Evolutionary conservation across 2,888 invertebrate species (phyloP).

Genomic region (Tetramorium bicarinatum): DNA sequence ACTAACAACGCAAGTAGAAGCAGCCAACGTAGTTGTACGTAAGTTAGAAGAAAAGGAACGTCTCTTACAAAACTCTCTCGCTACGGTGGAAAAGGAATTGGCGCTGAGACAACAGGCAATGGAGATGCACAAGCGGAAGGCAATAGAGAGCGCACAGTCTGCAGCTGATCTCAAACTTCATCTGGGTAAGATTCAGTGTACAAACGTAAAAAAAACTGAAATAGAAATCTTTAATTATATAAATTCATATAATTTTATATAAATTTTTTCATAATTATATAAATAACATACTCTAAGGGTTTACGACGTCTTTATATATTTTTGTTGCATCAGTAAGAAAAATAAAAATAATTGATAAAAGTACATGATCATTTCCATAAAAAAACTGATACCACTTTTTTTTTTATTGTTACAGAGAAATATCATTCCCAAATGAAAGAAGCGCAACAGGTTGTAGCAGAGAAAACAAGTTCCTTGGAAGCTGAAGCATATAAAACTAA

Average conservation of each 20-base stretch:
- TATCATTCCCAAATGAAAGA: constrained; percentile 99
- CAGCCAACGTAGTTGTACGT: constrained; percentile 97
- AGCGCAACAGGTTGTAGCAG: constrained; percentile 98
- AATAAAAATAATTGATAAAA: neutral
- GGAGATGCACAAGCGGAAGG: constrained; percentile 99
- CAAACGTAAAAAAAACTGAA: neutral
- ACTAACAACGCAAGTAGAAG: constrained; percentile 96
- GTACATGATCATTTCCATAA: neutral
- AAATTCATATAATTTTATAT: neutral
- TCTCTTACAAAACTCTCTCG: constrained; percentile 95
- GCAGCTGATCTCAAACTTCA: constrained; percentile 98
- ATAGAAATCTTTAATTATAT: neutral
- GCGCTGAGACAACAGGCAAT: constrained; percentile 97
- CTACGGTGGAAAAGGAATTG: constrained; percentile 97
- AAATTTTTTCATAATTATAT: neutral
- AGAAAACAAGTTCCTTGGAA: constrained; percentile 98
- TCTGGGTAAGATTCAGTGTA: constrained; percentile 88
- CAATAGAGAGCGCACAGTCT: constrained; percentile 98
- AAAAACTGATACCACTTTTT: neutral
- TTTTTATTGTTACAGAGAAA: constrained; percentile 90
- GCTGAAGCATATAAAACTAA: constrained; percentile 99
- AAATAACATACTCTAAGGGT: neutral
- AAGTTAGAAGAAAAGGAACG: constrained; percentile 98
- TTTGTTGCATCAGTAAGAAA: neutral
- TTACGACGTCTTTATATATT: neutral